These are phyloP conservation scores for Alloscopus bannaensis DNA, from an alignment of 2,888 invertebrate species.

Conservation along the genomic window DNA sequence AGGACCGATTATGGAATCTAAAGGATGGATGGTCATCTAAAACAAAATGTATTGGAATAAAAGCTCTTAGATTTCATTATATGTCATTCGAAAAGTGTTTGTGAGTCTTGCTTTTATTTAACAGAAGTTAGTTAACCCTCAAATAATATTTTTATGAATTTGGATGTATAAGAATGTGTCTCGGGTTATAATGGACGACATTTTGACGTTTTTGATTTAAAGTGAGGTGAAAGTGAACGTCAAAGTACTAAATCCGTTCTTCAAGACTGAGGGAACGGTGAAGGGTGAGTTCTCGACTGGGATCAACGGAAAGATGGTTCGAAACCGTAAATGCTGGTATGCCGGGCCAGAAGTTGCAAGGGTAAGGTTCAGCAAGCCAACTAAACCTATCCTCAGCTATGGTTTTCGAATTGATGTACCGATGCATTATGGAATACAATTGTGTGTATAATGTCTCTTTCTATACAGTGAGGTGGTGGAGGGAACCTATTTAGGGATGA, in stretches of 20 bases:
- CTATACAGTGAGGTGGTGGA: too few relatives aligned
- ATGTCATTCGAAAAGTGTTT: not conserved
- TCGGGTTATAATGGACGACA: not conserved
- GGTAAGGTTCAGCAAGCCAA: too few relatives aligned
- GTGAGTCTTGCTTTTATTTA: too few relatives aligned
- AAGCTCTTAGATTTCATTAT: slow-evolving; percentile 51
- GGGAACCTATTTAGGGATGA: too few relatives aligned
- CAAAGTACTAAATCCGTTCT: not conserved
- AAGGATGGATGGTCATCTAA: slow-evolving; percentile 38
- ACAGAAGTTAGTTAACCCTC: too few relatives aligned
- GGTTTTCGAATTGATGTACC: not conserved
- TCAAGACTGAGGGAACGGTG: not conserved
- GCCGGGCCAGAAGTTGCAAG: too few relatives aligned
- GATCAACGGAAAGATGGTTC: too few relatives aligned
- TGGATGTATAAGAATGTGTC: not conserved
- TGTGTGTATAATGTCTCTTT: not conserved
- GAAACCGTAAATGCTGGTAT: too few relatives aligned
- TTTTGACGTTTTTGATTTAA: too few relatives aligned
- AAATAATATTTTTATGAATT: not conserved
- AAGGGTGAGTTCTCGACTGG: not conserved
- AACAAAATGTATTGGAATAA: slow-evolving; percentile 41
- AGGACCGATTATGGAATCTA: slow-evolving; percentile 28
- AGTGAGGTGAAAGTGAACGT: too few relatives aligned
- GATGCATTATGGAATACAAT: not conserved
- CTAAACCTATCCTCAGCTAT: too few relatives aligned